Evolutionary conservation across 37 sponge, comb jelly and placozoan genomes (phyloP), one percentile per base, ranked within the genome.

Genomic region (Cliona cf. orientalis): DNA sequence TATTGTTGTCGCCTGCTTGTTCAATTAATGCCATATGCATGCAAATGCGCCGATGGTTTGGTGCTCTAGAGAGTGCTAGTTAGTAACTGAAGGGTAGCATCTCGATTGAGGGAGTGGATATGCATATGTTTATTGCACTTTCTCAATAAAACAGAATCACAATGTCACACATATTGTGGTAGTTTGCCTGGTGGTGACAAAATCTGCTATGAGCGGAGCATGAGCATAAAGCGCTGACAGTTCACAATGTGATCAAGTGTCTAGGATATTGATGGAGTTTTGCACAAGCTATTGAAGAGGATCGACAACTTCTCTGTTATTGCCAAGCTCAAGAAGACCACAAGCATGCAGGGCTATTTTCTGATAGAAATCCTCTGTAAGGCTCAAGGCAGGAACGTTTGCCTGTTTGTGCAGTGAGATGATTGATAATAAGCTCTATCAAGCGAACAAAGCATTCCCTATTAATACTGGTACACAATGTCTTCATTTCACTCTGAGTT

Each of bases 31-130:
- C 1, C 58, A 35, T 34, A 37, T 61, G 61, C 77, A 76, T 6
- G 77, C 62, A 76, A 61, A 61, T 41, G 58, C 77, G 60, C 60
- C 58, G 28, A 76, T 76, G 7, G 60, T 60, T 22, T 29, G 6
- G 1, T 49, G 25, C 11, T 61, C 25, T 58, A 63, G 63, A 2
- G 38, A 6, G 14, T 23, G 4, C 9, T 9, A 49, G 53, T 9
- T 14, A 49, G 53, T 49, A 49, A 9, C 14, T 19, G 53, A 14
- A 49, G 53, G 53, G 14, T 9, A 14, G 14, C 14, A 49, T 19
- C 53, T 49, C 14, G 53, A 9, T 49, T 9, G 53, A 49, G 14
- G 53, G 14, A 14, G 9, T 19, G 53, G 14, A 14, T 19, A 49
- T 19, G 53, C 14, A 14, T 9, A 9, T 49, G 14, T 9, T 9